Conservation (phyloP, 1,140 invertebrate species). For the Ladona fulva region DNA sequence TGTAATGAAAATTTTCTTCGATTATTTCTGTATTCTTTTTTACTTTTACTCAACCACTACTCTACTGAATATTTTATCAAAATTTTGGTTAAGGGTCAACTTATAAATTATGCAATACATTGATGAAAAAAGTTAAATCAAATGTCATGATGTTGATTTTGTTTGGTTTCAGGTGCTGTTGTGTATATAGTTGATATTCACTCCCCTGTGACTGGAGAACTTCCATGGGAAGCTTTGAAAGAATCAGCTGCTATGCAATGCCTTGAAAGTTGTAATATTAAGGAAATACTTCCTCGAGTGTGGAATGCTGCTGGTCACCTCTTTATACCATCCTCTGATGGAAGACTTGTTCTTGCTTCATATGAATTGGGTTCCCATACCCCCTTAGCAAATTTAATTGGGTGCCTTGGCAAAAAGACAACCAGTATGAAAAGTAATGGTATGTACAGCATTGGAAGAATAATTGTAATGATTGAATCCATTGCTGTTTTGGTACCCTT, state of each 20-base stretch:
- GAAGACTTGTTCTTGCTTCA: background rate
- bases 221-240: background rate
- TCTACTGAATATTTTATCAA: no score
- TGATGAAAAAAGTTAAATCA: no score
- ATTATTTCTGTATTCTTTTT: no score
- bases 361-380: background rate
- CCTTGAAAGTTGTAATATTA: background rate
- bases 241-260: background rate
- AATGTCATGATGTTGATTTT: no score
- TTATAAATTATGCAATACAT: no score
- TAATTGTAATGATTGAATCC: no score
- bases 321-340: background rate
- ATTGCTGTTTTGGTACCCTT: no score
- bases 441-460: background rate
- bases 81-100: no score
- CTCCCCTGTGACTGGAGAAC: slow-evolving; percentile 29
- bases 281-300: background rate
- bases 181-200: slow-evolving; percentile 56
- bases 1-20: no score
- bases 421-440: background rate
- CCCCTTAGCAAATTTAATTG: background rate
- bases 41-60: no score
- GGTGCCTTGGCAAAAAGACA: background rate
- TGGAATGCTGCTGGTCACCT: background rate
- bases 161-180: slow-evolving; percentile 38